These are phyloP conservation scores for Plumapathes pennacea DNA, from an alignment of 92 coral and sea anemone species.

Conservation along the genomic window DNA sequence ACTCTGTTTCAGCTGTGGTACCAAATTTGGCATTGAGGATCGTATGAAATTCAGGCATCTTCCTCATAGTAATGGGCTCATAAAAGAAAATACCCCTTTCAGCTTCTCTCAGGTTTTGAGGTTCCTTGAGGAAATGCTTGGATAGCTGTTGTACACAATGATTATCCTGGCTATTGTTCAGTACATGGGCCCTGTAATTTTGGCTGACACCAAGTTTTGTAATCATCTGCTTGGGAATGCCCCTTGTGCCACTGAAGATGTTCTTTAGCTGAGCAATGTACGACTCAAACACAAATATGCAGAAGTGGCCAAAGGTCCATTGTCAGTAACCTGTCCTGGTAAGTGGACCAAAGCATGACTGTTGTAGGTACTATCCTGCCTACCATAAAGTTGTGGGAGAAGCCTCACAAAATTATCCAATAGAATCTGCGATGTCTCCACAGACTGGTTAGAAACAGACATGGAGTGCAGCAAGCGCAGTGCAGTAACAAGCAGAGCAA, in stretches of 20 bases:
- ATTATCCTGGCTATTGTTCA: slow-evolving; percentile 3
- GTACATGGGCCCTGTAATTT: slow-evolving; percentile 8
- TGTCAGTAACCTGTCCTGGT: slow-evolving; percentile 9
- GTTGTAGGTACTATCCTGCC: slow-evolving; percentile 27
- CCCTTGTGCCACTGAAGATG: slow-evolving; percentile 22
- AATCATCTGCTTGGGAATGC: slow-evolving; percentile 4
- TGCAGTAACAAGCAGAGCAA: slow-evolving; percentile 32
- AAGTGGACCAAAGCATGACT: slow-evolving; percentile 24
- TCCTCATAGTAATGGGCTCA: neutral
- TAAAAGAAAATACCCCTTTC: neutral
- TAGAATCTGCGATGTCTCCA: slow-evolving; percentile 1
- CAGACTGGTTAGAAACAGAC: neutral
- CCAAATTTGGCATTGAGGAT: neutral
- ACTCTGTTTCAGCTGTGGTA: neutral
- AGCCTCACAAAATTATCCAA: slow-evolving; percentile 28
- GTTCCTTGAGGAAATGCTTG: neutral
- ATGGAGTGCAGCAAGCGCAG: slow-evolving; percentile 12
- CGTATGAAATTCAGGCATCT: neutral
- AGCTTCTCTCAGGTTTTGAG: neutral
- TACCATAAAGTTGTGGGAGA: slow-evolving; percentile 9
- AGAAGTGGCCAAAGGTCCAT: slow-evolving; percentile 1
- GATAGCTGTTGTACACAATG: neutral
- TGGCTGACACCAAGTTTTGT: slow-evolving; percentile 15
- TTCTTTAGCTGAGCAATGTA: slow-evolving; percentile 14
- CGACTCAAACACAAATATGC: slow-evolving; percentile 34